phyloP scores from a whole-genome alignment of 2,888 invertebrate genomes.

The Drosophila monieri region DNA sequence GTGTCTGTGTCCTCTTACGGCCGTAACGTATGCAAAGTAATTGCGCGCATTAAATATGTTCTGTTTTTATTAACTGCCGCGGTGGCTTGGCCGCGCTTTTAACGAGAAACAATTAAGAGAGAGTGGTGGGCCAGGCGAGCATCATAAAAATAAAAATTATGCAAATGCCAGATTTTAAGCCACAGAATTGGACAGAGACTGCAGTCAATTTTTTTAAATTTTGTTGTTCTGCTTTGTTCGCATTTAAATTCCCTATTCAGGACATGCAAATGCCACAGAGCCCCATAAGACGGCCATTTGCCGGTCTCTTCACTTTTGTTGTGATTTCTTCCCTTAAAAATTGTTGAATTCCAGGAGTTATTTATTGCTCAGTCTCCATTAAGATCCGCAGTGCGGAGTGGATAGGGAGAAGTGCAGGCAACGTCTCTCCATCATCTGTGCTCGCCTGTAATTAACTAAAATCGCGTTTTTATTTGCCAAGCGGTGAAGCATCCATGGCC shows the following conservation, averaged over 20 bases:
- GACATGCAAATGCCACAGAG: slow-evolving; percentile 77
- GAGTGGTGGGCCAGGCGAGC: slow-evolving; percentile 45
- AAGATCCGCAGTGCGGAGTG: slow-evolving; percentile 43
- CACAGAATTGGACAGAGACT: slow-evolving; percentile 18
- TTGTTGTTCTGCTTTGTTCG: slow-evolving; percentile 51
- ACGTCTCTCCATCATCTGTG: slow-evolving; percentile 29
- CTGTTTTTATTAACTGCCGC: slow-evolving; percentile 49
- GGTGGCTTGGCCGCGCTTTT: slow-evolving; percentile 29
- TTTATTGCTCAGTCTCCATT: slow-evolving; percentile 15
- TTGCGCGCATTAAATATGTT: slow-evolving; percentile 71
- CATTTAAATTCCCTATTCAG: slow-evolving; percentile 64
- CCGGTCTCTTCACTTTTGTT: slow-evolving; percentile 51
- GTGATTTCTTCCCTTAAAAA: slow-evolving; percentile 12
- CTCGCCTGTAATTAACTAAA: slow-evolving; percentile 65
- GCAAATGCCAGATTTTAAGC: slow-evolving; percentile 57
- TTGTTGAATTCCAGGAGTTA: slow-evolving; percentile 14
- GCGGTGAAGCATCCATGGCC: slow-evolving; percentile 22
- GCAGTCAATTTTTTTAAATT: slow-evolving; percentile 37
- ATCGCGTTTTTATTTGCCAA: slow-evolving; percentile 46
- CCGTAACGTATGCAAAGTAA: slow-evolving; percentile 76
- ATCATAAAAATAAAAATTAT: slow-evolving; percentile 71
- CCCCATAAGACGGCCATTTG: slow-evolving; percentile 73
- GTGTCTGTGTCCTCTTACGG: slow-evolving; percentile 8
- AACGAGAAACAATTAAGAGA: slow-evolving; percentile 71
- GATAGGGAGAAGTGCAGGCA: slow-evolving; percentile 27